Evolutionary conservation across 2,888 invertebrate species (phyloP), one percentile per base, ranked within the genome.

Genomic region (Pachymerium ferrugineum): DNA sequence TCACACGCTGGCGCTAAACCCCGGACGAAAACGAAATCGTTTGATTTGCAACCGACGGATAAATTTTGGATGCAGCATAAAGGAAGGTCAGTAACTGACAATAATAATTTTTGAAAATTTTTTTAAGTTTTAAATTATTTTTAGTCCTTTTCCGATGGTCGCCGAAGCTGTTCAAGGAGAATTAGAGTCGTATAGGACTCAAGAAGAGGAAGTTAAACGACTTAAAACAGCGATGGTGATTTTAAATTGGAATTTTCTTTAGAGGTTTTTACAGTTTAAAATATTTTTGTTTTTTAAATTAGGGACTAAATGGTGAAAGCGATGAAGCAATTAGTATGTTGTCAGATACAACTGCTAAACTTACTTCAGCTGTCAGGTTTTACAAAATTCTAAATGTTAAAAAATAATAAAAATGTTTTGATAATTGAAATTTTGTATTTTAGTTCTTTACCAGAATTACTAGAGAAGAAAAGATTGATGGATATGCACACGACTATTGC

Each of bases 401-500:
- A 68, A 70, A 62, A 71, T 38, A 54, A 38, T 16, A 29, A n/a
- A 16, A 22, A 54, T 62, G 8, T 10, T 71, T 12, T 5, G 35
- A 71, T 71, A 25, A 67, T 62, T 62, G 14, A n/a, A 62, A 62
- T 62, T 25, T 62, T 16, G 12, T 62, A 14, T 62, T 62, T 1
- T 28, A 75, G 75, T 82, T 97, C 96, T 0, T 85, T 99, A 79
- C 99, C 99, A 0, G 97, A 97, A 81, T 86, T 99, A 29, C 87
- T 99, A 83, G 98, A 98, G 83, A 96, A 94, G 86, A 99, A 99
- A 83, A 87, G 97, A 42, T 87, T 98, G 14, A 96, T 99, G 78
- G 99, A 99, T 81, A 94, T 97, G 93, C 99, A 99, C 82, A 99
- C 97, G 28, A 97, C 96, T 77, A 91, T 99, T 76, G 99, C 99